Evolutionary conservation across 1,140 invertebrate species (phyloP).

Genomic region (Eriosoma lanigerum): DNA sequence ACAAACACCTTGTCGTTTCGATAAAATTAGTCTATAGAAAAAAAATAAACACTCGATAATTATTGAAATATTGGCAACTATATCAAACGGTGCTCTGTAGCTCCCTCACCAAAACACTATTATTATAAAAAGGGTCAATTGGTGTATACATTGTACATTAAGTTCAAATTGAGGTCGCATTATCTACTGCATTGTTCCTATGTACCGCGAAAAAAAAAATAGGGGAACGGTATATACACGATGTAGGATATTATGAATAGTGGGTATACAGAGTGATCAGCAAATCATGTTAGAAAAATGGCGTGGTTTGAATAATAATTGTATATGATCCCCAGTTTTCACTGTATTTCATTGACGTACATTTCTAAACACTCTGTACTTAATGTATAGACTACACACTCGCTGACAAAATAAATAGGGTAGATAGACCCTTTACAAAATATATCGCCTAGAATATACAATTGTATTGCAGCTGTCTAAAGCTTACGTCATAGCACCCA

Average conservation of each 20-base stretch:
- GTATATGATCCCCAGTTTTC: too few relatives aligned
- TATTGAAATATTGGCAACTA: slow-evolving; percentile 49
- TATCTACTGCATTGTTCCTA: slow-evolving; percentile 25
- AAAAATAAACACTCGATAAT: slow-evolving; percentile 38
- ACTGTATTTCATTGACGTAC: too few relatives aligned
- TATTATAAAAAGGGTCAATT: slow-evolving; percentile 50
- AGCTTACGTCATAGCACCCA: slow-evolving; percentile 44
- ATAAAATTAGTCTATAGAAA: slow-evolving; percentile 40
- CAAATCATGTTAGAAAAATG: too few relatives aligned
- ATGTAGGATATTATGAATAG: too few relatives aligned
- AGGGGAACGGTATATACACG: background rate
- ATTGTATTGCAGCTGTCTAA: slow-evolving; percentile 43
- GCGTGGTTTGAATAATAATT: too few relatives aligned
- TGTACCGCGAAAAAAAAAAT: background rate
- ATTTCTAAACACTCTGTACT: too few relatives aligned
- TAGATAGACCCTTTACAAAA: slow-evolving; percentile 19
- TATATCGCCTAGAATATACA: slow-evolving; percentile 14
- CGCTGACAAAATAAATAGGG: slow-evolving; percentile 46
- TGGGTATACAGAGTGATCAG: too few relatives aligned
- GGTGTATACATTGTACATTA: slow-evolving; percentile 46
- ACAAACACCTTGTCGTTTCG: slow-evolving; percentile 47
- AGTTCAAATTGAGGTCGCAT: slow-evolving; percentile 50
- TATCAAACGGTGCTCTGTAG: slow-evolving; percentile 35
- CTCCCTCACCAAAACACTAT: slow-evolving; percentile 11
- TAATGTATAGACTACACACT: background rate